Evolutionary conservation across 2,797 vertebrate species (phyloP).

Genomic region (Distichodus sexfasciatus): DNA sequence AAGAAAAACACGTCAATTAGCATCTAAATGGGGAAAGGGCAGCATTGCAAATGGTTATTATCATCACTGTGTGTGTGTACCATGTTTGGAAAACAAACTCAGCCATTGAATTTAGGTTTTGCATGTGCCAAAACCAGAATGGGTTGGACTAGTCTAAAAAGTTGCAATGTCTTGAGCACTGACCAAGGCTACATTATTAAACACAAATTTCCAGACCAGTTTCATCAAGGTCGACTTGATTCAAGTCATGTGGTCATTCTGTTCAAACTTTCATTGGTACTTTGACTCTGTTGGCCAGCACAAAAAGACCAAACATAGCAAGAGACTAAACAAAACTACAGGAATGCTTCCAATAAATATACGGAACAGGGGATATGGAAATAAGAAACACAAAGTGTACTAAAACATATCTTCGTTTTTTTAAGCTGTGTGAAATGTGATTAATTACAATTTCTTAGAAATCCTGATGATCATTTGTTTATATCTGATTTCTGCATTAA

Average conservation of each 20-base stretch:
- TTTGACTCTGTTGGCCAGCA: conserved; percentile 2
- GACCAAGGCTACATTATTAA: neutral
- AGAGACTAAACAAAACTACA: conserved; percentile 53
- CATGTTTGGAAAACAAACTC: conserved; percentile 46
- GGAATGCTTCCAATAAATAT: conserved; percentile 23
- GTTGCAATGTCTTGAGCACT: conserved; percentile 9
- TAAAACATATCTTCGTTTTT: conserved; percentile 17
- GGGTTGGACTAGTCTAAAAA: conserved; percentile 8
- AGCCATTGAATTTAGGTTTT: conserved; percentile 13
- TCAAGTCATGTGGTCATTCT: conserved; percentile 1
- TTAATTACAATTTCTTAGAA: neutral
- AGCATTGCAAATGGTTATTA: conserved; percentile 21
- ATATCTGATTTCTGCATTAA: conserved; percentile 14
- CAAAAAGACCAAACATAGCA: conserved; percentile 20
- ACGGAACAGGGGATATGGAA: conserved; percentile 33
- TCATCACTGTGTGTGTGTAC: conserved; percentile 23
- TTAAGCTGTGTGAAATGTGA: neutral
- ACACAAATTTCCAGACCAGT: neutral
- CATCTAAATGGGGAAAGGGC: conserved; percentile 18
- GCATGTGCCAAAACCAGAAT: neutral
- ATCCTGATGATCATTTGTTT: conserved; percentile 8
- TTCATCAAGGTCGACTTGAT: neutral
- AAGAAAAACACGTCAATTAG: conserved; percentile 21
- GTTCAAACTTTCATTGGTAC: conserved; percentile 6
- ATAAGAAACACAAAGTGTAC: conserved; percentile 42